Evolutionary conservation across 2,797 vertebrate species (phyloP).

Genomic region (Petrocephalus sullivani): DNA sequence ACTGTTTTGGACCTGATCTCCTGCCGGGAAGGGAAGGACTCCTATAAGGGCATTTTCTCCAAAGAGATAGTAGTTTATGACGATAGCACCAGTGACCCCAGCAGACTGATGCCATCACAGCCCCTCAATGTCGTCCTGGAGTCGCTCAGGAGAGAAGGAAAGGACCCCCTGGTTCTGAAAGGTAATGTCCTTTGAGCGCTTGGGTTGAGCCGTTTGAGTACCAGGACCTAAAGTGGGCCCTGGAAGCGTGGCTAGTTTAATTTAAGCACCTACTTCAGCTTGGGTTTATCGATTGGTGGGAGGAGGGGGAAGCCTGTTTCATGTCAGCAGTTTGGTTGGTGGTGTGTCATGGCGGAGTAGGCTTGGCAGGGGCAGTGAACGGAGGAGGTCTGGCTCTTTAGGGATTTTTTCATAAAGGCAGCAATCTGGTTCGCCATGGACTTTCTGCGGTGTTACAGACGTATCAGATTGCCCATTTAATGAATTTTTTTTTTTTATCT

Average conservation of each 20-base stretch:
- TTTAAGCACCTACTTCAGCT: neutral
- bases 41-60: constrained; percentile 95
- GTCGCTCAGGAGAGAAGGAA: constrained; percentile 93
- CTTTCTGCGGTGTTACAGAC: neutral
- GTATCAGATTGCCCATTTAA: neutral
- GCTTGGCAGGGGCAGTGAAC: neutral
- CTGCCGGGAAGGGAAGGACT: constrained; percentile 89
- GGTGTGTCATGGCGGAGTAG: neutral
- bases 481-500: neutral
- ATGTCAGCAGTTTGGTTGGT: constrained; percentile 1
- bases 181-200: constrained; percentile 61
- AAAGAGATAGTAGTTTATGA: constrained; percentile 99
- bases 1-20: constrained; percentile 96
- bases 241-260: neutral
- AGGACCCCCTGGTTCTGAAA: constrained; percentile 92
- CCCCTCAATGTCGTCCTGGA: constrained; percentile 89
- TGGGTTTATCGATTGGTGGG: neutral
- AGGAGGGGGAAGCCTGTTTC: neutral
- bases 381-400: neutral
- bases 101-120: constrained; percentile 81
- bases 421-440: neutral
- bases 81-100: constrained; percentile 85
- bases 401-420: neutral
- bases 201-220: neutral
- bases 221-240: neutral